Evolutionary conservation across 2,888 invertebrate species (phyloP).

Genomic region (Cyclophora albipunctata): DNA sequence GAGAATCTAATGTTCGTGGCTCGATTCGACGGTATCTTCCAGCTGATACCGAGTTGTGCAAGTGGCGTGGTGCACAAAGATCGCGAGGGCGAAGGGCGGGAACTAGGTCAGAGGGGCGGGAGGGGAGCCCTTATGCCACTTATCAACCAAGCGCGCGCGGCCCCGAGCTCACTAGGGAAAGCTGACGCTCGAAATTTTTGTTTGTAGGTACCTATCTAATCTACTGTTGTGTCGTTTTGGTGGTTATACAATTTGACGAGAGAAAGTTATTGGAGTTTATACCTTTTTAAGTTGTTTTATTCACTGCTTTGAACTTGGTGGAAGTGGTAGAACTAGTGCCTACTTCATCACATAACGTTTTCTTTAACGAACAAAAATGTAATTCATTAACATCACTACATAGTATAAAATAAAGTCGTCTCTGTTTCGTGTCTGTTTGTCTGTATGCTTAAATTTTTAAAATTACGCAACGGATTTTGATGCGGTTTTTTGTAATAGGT

Average conservation of each 20-base stretch:
- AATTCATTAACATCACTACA: no score
- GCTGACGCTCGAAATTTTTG: conserved; percentile 62
- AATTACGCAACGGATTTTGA: no score
- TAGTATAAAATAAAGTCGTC: no score
- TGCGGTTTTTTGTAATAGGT: no score
- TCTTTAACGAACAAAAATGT: no score
- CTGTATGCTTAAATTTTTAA: no score
- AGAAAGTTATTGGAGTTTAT: conserved; percentile 12
- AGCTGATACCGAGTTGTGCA: conserved; percentile 72
- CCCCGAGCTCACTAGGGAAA: conserved; percentile 49
- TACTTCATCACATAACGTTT: no score
- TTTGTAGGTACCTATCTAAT: conserved; percentile 28
- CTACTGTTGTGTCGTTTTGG: conserved; percentile 23
- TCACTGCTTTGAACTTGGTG: no score
- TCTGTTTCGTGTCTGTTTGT: no score
- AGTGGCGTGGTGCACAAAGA: conserved; percentile 68
- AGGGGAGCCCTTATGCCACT: conserved; percentile 71
- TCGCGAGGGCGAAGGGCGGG: conserved; percentile 59
- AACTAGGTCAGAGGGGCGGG: conserved; percentile 49
- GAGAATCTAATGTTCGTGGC: conserved; percentile 31
- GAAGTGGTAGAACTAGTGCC: no score
- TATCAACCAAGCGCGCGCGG: conserved; percentile 55
- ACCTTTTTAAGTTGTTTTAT: no score
- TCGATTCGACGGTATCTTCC: conserved; percentile 54
- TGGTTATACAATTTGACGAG: conserved; percentile 15